Evolutionary conservation across 1,140 invertebrate species (phyloP).

Genomic region (Steinernema feltiae): DNA sequence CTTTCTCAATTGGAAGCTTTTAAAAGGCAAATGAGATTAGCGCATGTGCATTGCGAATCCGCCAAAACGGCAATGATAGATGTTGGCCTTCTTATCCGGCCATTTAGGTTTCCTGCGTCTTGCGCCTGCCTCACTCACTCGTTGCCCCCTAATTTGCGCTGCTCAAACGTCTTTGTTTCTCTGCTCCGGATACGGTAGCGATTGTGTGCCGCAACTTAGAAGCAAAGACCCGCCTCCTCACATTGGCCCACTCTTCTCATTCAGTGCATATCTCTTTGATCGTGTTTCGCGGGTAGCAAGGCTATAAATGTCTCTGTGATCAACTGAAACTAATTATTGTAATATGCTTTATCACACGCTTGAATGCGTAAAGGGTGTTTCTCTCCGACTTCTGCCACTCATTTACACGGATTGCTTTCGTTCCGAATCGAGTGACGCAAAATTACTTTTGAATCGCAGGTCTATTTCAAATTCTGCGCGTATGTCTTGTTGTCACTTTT

Average conservation of each 20-base stretch:
- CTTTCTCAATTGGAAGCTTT: slow-evolving; percentile 11
- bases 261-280: background rate
- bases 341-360: background rate
- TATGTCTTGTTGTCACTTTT: background rate
- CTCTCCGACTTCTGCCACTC: background rate
- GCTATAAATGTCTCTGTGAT: background rate
- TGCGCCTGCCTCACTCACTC: background rate
- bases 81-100: background rate
- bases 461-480: background rate
- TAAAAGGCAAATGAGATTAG: slow-evolving; percentile 2
- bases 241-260: background rate
- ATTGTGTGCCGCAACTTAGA: background rate
- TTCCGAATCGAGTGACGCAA: background rate
- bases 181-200: background rate
- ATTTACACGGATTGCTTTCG: background rate
- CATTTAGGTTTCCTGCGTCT: too few relatives aligned
- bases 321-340: background rate
- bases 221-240: background rate
- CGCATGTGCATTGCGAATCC: background rate
- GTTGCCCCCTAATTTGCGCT: background rate
- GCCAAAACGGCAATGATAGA: background rate
- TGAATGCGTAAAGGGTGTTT: background rate
- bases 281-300: background rate
- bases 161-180: background rate
- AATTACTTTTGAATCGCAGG: background rate